phyloP scores from a whole-genome alignment of 1,140 invertebrate species.

The Plectus sambesii region DNA sequence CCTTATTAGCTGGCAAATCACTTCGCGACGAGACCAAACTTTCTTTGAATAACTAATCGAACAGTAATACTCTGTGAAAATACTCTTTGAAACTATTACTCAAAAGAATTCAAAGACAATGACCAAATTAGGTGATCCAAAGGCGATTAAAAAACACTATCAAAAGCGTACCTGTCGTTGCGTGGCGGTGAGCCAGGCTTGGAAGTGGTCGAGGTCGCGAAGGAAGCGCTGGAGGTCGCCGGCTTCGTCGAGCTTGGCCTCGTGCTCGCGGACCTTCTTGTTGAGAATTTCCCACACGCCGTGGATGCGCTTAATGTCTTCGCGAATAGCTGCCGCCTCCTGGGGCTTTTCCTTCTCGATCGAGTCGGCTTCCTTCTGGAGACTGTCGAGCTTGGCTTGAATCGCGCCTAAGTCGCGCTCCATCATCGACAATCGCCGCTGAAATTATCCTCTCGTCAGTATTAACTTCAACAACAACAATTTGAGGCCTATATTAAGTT shows the following conservation, averaged over 20 bases:
- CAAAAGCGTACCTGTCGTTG: constrained; percentile 52
- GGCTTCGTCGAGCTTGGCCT: constrained; percentile 93
- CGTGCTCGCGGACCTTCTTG: constrained; percentile 80
- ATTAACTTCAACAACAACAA: constrained; percentile 3
- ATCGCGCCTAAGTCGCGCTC: constrained; percentile 95
- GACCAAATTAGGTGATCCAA: background rate
- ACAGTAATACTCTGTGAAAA: too few species aligned
- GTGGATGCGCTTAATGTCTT: constrained; percentile 76
- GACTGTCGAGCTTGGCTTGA: constrained; percentile 80
- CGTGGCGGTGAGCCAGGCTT: constrained; percentile 93
- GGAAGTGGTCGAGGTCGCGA: constrained; percentile 97
- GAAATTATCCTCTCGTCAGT: too few species aligned
- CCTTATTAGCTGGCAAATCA: constrained; percentile 55
- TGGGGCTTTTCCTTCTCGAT: constrained; percentile 88
- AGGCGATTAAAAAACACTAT: background rate
- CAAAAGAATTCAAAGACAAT: background rate
- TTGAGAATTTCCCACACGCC: constrained; percentile 80
- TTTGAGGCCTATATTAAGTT: constrained; percentile 7
- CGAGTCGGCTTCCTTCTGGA: constrained; percentile 77
- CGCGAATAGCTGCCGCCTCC: constrained; percentile 78
- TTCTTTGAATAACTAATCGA: too few species aligned
- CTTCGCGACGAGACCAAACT: background rate
- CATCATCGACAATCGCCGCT: constrained; percentile 86
- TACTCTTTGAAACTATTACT: too few species aligned
- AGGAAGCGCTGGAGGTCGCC: constrained; percentile 96